Evolutionary conservation across 2,113 vertebrate species (phyloP).

Genomic region (Tursiops truncatus): DNA sequence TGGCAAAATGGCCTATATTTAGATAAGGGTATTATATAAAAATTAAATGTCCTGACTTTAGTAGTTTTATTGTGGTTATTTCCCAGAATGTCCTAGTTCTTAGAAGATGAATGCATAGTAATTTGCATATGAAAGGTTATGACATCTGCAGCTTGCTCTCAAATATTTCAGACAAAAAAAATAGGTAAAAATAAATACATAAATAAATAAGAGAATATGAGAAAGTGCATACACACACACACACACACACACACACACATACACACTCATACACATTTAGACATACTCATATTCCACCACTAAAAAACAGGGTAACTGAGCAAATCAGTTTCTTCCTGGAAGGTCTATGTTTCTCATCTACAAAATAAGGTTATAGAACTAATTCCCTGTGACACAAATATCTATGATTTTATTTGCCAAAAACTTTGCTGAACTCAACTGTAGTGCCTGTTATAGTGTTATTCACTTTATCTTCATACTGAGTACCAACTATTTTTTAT

Average conservation of each 20-base stretch:
- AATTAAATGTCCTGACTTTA: not conserved
- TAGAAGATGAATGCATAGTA: not conserved
- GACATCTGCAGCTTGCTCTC: not conserved
- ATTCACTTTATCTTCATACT: not conserved
- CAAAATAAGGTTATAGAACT: not conserved
- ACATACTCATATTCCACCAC: not conserved
- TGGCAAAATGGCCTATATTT: not conserved
- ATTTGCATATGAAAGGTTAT: not conserved
- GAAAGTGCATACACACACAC: not conserved
- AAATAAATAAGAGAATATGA: not conserved
- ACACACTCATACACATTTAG: not conserved
- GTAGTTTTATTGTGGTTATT: not conserved
- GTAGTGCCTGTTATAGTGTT: not conserved
- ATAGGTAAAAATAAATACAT: not conserved
- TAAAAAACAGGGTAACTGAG: not conserved
- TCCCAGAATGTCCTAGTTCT: not conserved
- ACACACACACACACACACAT: rapidly evolving
- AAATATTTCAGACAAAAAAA: not conserved
- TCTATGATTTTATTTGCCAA: not conserved
- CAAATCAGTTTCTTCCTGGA: not conserved
- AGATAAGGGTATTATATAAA: not conserved
- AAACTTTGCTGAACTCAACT: not conserved
- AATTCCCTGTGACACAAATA: not conserved
- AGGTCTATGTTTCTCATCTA: not conserved
- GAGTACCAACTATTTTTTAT: not conserved